Conservation (phyloP, 2,113 vertebrate genomes). For the Scopus umbretta region DNA sequence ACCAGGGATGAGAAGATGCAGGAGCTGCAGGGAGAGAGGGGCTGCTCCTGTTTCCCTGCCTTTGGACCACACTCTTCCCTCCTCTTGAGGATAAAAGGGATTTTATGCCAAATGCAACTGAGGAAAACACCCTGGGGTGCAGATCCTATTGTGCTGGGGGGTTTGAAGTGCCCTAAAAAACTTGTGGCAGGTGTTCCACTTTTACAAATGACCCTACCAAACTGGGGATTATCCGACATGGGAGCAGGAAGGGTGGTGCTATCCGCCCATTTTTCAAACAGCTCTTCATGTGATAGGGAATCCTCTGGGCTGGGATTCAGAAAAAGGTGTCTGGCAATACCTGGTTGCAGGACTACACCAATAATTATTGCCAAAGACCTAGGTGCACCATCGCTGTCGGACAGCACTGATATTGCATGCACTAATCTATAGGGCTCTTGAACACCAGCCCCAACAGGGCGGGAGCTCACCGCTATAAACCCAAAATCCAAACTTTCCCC, state of each 20-base stretch:
- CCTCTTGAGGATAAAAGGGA: neutral
- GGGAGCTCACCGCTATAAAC: neutral
- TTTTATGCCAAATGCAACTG: rapidly evolving
- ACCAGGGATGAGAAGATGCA: neutral
- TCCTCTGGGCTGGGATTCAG: neutral
- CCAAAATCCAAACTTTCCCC: neutral
- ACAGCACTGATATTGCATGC: too few species aligned
- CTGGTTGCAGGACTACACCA: neutral
- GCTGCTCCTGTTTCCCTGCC: neutral
- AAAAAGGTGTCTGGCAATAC: neutral
- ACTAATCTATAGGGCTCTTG: neutral
- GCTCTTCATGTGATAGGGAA: neutral
- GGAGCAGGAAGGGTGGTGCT: neutral
- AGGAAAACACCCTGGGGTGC: neutral
- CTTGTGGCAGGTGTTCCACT: neutral
- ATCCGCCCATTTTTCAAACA: neutral
- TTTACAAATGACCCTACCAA: neutral
- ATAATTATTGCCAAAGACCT: neutral
- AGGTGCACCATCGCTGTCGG: rapidly evolving
- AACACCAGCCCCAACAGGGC: neutral
- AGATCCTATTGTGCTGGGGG: neutral
- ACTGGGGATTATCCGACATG: rapidly evolving
- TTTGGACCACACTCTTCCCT: neutral
- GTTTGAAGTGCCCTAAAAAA: neutral
- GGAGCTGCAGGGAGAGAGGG: neutral